These are phyloP conservation scores for Macaria notata DNA, from an alignment of 2,888 invertebrate species.

Conservation along the genomic window DNA sequence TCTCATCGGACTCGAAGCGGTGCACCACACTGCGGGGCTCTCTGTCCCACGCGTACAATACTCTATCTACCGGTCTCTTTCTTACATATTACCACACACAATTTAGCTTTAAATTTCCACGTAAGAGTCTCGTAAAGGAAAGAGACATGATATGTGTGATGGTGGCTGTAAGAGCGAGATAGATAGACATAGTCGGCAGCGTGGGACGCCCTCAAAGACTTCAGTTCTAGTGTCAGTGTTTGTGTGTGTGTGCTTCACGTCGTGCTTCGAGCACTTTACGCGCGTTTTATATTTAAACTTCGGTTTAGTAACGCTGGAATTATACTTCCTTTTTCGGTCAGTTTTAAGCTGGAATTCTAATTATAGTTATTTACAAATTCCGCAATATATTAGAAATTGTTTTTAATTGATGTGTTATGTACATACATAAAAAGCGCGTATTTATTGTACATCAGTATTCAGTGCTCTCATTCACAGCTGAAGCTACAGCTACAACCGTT, in stretches of 20 bases:
- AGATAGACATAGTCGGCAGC: background rate
- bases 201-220: constrained; percentile 20
- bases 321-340: background rate
- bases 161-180: background rate
- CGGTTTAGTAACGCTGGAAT: background rate
- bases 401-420: background rate
- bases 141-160: background rate
- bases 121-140: background rate
- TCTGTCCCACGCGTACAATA: background rate
- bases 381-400: background rate
- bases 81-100: too few relatives aligned
- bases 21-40: constrained; percentile 55
- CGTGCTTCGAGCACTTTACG: constrained; percentile 36
- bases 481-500: background rate
- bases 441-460: background rate
- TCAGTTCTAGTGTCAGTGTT: constrained; percentile 39
- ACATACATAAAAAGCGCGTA: background rate
- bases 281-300: constrained; percentile 10
- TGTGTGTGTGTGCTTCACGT: constrained; percentile 47
- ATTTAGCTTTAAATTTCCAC: background rate
- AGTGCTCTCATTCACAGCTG: background rate
- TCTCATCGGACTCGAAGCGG: constrained; percentile 38
- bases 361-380: background rate
- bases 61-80: too few relatives aligned
- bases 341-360: background rate